These are phyloP conservation scores for Ictidomys tridecemlineatus DNA, from an alignment of 2,113 vertebrate species.

Conservation along the genomic window DNA sequence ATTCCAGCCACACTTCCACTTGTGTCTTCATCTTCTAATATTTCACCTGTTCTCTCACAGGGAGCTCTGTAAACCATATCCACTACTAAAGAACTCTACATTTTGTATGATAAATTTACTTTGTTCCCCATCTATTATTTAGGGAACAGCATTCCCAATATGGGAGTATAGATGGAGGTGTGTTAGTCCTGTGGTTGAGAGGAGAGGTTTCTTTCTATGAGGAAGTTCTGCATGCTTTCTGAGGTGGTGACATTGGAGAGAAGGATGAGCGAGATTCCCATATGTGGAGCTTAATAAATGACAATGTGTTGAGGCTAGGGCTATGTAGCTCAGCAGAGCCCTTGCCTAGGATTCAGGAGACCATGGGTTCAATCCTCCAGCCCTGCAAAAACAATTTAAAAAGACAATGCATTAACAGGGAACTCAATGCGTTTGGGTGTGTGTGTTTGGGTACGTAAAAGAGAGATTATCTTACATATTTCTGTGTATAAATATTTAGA, in stretches of 20 bases:
- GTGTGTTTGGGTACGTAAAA: background rate
- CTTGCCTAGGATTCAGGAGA: background rate
- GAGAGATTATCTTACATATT: background rate
- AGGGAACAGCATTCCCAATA: background rate
- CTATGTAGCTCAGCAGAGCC: background rate
- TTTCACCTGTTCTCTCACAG: background rate
- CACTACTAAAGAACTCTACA: background rate
- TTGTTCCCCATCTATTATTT: background rate
- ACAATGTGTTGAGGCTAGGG: background rate
- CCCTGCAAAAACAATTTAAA: no score
- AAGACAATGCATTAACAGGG: background rate
- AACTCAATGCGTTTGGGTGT: background rate
- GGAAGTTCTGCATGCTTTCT: background rate
- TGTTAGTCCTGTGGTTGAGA: background rate
- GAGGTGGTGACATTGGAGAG: background rate
- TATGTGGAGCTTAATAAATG: background rate
- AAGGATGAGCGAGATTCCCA: background rate
- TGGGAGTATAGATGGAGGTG: background rate
- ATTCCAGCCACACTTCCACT: background rate
- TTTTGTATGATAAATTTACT: background rate
- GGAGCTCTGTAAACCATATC: background rate
- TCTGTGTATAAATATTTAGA: background rate
- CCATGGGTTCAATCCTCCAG: background rate
- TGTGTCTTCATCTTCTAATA: background rate
- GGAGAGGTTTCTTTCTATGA: background rate